Conservation (phyloP, 2,888 invertebrate genomes). For the Chrysina gloriosa region DNA sequence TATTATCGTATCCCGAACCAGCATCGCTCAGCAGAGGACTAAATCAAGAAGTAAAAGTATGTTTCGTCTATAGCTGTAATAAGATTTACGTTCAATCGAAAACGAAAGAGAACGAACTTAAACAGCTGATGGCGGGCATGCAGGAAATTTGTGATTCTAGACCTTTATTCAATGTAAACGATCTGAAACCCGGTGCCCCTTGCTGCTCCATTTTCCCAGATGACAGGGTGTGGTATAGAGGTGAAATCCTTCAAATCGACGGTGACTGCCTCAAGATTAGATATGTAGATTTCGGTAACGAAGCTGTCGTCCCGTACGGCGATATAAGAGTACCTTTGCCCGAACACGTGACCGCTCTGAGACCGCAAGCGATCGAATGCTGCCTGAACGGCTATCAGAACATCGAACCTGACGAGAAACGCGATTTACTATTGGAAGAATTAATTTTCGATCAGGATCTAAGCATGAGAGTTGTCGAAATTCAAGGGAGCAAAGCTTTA, state of each 20-base stretch:
- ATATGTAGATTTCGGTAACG: slow-evolving; percentile 97
- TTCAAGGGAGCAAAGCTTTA: slow-evolving; percentile 68
- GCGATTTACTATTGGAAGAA: slow-evolving; percentile 75
- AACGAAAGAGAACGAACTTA: slow-evolving; percentile 70
- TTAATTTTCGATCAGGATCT: slow-evolving; percentile 75
- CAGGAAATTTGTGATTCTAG: slow-evolving; percentile 69
- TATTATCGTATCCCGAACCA: slow-evolving; percentile 59
- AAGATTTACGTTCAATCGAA: slow-evolving; percentile 81
- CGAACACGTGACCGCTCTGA: slow-evolving; percentile 71
- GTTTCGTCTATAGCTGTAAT: slow-evolving; percentile 76
- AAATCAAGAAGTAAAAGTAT: slow-evolving; percentile 70
- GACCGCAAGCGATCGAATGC: slow-evolving; percentile 82
- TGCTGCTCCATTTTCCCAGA: slow-evolving; percentile 84
- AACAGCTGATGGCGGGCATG: slow-evolving; percentile 76
- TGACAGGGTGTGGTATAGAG: slow-evolving; percentile 92
- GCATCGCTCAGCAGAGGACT: slow-evolving; percentile 58
- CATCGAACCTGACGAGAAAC: slow-evolving; percentile 68
- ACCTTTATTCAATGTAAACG: slow-evolving; percentile 53
- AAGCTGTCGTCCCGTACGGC: slow-evolving; percentile 76
- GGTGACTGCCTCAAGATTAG: slow-evolving; percentile 69
- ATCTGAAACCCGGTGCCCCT: slow-evolving; percentile 72
- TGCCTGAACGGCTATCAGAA: slow-evolving; percentile 76
- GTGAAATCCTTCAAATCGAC: slow-evolving; percentile 72
- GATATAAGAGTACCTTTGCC: slow-evolving; percentile 74
- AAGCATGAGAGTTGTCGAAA: slow-evolving; percentile 70